Evolutionary conservation across 2,113 vertebrate species (phyloP), one percentile per base, ranked within the genome.

Genomic region (Hydrolagus affinis): DNA sequence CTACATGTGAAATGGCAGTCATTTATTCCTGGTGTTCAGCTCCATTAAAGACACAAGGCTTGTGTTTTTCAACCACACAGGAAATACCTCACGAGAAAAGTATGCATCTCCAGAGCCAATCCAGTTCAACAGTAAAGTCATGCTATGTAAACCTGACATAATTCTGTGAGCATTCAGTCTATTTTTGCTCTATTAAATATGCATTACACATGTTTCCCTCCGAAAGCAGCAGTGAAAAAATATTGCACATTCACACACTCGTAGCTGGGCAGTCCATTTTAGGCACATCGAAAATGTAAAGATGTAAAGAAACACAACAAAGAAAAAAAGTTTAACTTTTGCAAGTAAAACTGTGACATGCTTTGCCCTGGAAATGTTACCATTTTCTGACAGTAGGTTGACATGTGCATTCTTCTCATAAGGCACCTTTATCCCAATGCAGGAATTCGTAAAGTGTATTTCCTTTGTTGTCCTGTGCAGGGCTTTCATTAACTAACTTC

Each of bases 81-180:
- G 78, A 83, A 83, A 83, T 83, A 83, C 78, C 62, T 83, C 78
- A 83, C 78, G 28, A 32, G 62, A 21, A 56, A 83, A 83, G 25
- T 68, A 83, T 83, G 78, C 78, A 83, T 68, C 25, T 68, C 25
- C 78, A 83, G 25, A 66, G 78, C 78, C 78, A 68, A 80, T 80
- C 57, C n/a, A 64, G 11, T 64, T 30, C 57, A 80, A 83, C 78
- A 83, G 8, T 72, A 62, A 30, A 66, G 77, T 62, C 77, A 64
- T 83, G 32, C 60, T 66, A 1, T 68, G 25, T 83, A 30, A 83
- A 83, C 60, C 60, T 83, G 62, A 66, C 70, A 80, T 32, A 56
- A 75, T 19, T 30, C 23, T 66, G 62, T 68, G 25, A 66, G 62
- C 62, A 19, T 66, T 17, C 9, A 14, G 25, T 66, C 25, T 83